A percentile compares a stretch with the other conserved stretches of the same genome.
Evolutionary conservation across 1,140 invertebrate genomes (phyloP).

Genomic region (Rhizoglyphus robini): DNA sequence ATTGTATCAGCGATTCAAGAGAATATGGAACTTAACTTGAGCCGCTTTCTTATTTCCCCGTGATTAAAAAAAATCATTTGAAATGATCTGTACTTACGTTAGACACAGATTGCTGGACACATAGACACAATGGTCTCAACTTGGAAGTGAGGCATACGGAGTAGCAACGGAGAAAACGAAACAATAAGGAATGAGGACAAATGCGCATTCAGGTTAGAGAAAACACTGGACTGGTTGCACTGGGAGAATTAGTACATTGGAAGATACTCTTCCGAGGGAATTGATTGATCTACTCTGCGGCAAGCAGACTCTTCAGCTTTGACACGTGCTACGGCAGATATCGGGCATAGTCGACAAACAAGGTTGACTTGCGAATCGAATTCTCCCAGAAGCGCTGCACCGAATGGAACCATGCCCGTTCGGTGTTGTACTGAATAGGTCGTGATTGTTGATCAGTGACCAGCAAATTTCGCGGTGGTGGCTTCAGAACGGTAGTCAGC

Average conservation of each 20-base stretch:
- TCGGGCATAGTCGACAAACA: conserved; percentile 22
- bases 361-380: conserved; percentile 21
- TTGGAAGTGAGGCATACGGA: no score
- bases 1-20: conserved; percentile 15
- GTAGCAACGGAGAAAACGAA: no score
- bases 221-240: no score
- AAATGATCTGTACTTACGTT: conserved; percentile 9
- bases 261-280: no score
- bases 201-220: no score
- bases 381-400: conserved; percentile 23
- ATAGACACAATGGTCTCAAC: no score
- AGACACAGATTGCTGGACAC: no score
- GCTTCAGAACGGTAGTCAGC: conserved; percentile 11
- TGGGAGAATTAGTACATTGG: no score
- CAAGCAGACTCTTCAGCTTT: no score
- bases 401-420: conserved; percentile 19
- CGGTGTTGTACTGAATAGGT: conserved; percentile 7
- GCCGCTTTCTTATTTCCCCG: conserved; percentile 2
- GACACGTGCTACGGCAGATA: conserved; percentile 22
- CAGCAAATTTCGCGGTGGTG: neutral
- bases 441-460: neutral
- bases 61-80: no score
- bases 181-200: no score
- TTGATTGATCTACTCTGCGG: no score
- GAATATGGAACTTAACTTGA: neutral